Evolutionary conservation across 2,888 invertebrate genomes (phyloP).

Genomic region (Elysia crispata): DNA sequence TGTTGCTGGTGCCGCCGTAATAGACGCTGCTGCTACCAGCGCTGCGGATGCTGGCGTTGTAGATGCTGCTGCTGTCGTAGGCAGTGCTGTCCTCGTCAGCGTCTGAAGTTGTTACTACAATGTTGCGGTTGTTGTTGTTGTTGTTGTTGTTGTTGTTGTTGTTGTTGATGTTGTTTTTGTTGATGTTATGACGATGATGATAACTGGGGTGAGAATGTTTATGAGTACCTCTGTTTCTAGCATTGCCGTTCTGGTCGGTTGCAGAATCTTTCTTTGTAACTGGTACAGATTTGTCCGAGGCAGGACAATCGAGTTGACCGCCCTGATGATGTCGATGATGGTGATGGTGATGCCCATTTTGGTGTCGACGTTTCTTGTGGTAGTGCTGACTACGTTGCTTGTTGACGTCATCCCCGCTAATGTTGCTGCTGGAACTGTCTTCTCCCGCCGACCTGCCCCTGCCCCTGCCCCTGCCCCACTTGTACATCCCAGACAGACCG

Average conservation of each 20-base stretch:
- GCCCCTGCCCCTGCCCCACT: not conserved
- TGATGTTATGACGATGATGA: too few species aligned
- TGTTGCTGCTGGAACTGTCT: not conserved
- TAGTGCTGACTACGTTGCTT: not conserved
- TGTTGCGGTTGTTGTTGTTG: not conserved
- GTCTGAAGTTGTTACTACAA: too few species aligned
- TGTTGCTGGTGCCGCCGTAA: not conserved
- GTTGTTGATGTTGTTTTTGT: too few species aligned
- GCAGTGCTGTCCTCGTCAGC: too few species aligned
- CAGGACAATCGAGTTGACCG: too few species aligned
- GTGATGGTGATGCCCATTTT: too few species aligned
- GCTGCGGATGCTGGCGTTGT: not conserved
- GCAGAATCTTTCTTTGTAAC: not conserved
- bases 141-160: not conserved
- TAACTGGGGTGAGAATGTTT: not conserved
- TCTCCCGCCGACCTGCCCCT: not conserved
- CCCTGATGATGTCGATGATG: too few species aligned
- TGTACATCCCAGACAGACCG: conserved; percentile 7
- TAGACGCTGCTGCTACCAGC: not conserved
- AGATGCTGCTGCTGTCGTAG: conserved; percentile 6
- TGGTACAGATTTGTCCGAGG: not conserved
- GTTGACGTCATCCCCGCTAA: not conserved
- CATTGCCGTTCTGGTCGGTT: too few species aligned
- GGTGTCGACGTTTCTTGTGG: too few species aligned
- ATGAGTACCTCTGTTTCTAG: not conserved